Evolutionary conservation across 2,797 vertebrate genomes (phyloP).

Genomic region (Buceros bicornis): DNA sequence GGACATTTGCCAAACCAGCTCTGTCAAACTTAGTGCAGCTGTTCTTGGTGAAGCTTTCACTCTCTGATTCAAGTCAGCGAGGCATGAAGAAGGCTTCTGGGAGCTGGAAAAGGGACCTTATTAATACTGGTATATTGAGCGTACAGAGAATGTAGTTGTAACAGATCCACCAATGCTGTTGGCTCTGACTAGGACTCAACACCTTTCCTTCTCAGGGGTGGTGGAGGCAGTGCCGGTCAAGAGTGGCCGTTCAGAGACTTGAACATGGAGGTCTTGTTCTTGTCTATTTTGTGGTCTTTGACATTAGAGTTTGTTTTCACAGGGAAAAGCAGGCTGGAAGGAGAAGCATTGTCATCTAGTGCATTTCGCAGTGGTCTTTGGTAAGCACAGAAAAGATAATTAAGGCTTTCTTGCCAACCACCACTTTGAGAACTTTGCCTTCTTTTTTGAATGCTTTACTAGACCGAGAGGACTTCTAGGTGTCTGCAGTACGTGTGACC

Average conservation of each 20-base stretch:
- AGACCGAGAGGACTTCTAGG: neutral
- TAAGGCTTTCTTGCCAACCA: neutral
- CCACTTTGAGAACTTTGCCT: neutral
- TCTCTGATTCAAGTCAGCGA: neutral
- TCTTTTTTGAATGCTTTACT: neutral
- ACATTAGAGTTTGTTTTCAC: neutral
- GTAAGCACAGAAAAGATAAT: neutral
- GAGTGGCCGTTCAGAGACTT: neutral
- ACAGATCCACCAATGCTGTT: neutral
- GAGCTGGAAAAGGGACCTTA: neutral
- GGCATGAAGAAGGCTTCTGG: neutral
- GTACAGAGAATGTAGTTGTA: neutral
- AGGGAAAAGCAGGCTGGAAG: neutral
- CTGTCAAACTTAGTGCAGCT: neutral
- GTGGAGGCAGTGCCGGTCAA: neutral
- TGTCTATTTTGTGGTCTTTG: neutral
- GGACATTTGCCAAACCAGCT: neutral
- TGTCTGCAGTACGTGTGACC: neutral
- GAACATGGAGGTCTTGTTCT: neutral
- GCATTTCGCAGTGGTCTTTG: neutral
- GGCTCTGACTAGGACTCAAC: neutral
- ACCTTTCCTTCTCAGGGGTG: neutral
- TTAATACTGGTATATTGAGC: neutral
- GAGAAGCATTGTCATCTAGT: neutral
- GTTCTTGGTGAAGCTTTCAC: neutral